phyloP scores from a whole-genome alignment of 1,140 invertebrate genomes.

The Nixonia krombeini region DNA sequence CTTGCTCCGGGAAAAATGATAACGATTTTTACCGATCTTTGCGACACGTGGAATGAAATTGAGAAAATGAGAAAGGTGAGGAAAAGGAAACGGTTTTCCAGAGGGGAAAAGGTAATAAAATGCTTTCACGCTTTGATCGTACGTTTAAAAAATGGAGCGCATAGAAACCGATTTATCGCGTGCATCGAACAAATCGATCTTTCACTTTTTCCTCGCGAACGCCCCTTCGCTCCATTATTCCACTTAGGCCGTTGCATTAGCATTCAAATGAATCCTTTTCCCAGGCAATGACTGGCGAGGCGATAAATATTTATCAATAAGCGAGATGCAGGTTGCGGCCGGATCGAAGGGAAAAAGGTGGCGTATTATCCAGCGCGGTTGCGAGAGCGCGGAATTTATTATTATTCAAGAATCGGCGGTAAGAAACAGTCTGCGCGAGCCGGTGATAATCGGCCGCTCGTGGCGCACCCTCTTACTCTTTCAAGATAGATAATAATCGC shows the following conservation, averaged over 20 bases:
- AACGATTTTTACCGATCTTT: too few relatives aligned
- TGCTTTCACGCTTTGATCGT: too few relatives aligned
- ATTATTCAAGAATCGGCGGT: conserved; percentile 3
- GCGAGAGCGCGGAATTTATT: conserved; percentile 1
- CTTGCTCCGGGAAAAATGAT: too few relatives aligned
- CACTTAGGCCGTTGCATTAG: background rate
- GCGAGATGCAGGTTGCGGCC: background rate
- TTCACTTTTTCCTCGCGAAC: background rate
- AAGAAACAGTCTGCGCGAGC: background rate
- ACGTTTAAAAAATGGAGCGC: too few relatives aligned
- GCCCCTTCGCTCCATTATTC: background rate
- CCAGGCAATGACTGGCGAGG: background rate
- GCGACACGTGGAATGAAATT: too few relatives aligned
- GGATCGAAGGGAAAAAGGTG: conserved; percentile 8
- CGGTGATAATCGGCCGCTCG: conserved; percentile 5
- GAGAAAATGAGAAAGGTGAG: too few relatives aligned
- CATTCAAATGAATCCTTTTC: conserved; percentile 2
- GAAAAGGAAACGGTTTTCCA: too few relatives aligned
- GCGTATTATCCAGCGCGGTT: conserved; percentile 4
- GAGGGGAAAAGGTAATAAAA: too few relatives aligned
- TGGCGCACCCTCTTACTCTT: conserved; percentile 8
- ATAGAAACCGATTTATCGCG: too few relatives aligned
- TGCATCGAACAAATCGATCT: too few relatives aligned
- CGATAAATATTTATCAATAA: conserved; percentile 2
- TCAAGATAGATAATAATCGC: conserved; percentile 9